A percentile compares a stretch with the other conserved stretches of the same genome.
Conservation (phyloP, 2,113 vertebrate genomes). For the Gnathonemus echidnorhynchus region DNA sequence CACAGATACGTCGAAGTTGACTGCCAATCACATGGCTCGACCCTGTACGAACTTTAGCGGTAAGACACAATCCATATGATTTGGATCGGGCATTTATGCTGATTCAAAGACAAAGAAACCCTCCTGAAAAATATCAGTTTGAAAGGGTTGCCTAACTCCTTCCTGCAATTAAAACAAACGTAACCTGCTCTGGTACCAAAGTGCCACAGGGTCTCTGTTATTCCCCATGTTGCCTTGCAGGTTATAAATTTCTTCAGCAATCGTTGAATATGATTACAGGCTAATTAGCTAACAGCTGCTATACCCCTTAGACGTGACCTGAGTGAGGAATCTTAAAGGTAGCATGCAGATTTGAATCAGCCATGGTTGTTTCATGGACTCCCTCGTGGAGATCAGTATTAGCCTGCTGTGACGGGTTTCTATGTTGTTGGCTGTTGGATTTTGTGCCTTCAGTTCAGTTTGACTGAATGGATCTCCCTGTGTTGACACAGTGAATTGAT, state of each 20-base stretch:
- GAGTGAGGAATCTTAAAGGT: not conserved
- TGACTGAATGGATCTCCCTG: not conserved
- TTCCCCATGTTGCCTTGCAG: not conserved
- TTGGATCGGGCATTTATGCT: not conserved
- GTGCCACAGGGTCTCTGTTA: not conserved
- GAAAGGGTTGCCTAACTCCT: not conserved
- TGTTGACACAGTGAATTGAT: not conserved
- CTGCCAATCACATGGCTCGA: not conserved
- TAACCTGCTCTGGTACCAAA: not conserved
- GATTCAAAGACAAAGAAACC: not conserved
- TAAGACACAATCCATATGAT: not conserved
- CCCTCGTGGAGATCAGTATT: not conserved
- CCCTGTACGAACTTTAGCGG: not conserved
- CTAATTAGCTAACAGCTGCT: conserved; percentile 3
- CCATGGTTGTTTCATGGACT: not conserved
- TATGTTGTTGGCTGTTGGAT: not conserved
- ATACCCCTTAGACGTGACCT: not conserved
- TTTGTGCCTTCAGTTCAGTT: not conserved
- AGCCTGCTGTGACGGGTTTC: not conserved
- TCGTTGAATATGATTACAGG: not conserved
- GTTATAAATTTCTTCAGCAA: not conserved
- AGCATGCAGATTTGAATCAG: not conserved
- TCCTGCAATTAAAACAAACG: not conserved
- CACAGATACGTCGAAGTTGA: not conserved
- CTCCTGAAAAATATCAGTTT: not conserved